Evolutionary conservation across 2,888 invertebrate genomes (phyloP), one percentile per base, ranked within the genome.

Genomic region (Anagyrus pseudococci): DNA sequence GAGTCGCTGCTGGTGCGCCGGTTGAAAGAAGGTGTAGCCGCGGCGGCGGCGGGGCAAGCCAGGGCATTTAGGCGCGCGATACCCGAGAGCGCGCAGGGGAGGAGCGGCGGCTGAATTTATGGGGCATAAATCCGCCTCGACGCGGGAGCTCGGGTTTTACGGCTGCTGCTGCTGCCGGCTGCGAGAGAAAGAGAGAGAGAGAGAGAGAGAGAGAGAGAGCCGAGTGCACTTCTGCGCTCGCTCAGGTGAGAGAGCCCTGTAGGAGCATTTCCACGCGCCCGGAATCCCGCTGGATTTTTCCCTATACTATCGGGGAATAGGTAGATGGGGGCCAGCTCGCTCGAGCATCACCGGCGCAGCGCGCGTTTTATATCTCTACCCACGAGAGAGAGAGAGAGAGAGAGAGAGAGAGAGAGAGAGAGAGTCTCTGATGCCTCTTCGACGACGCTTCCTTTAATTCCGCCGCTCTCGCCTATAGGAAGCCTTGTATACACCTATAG

Each of bases 71-170:
- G 70, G 66, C 71, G 70, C 70, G 70, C 71, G 69, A 63, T 50
- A 46, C 26, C 25, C 17, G n/a, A 33, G 23, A 58, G 62, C 60
- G 62, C 60, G 62, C 67, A 66, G 67, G 71, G 72, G 69, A 72
- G 20, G 20, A 22, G 13, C 46, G 53, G 46, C 73, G 73, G 67
- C 71, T 70, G 71, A 76, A 76, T 79, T 79, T 79, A 79, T 77
- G 72, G 74, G 70, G 69, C 77, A 75, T 78, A 78, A 79, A 78
- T 73, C 74, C 73, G 70, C 69, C 71, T 64, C 64, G 68, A 67
- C 71, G 69, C 65, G 65, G 68, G 68, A 67, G 49, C 46, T 4
- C 46, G 53, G 58, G 55, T 72, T 71, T 72, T 71, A 70, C 69
- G 68, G 66, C 62, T 10, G 13, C 13, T 13, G 33, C 29, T 8